Percentiles rank a stretch among this genome's conserved stretches.
These are phyloP conservation scores for Drosophila orosa DNA, from an alignment of 1,140 invertebrate species.

Conservation along the genomic window DNA sequence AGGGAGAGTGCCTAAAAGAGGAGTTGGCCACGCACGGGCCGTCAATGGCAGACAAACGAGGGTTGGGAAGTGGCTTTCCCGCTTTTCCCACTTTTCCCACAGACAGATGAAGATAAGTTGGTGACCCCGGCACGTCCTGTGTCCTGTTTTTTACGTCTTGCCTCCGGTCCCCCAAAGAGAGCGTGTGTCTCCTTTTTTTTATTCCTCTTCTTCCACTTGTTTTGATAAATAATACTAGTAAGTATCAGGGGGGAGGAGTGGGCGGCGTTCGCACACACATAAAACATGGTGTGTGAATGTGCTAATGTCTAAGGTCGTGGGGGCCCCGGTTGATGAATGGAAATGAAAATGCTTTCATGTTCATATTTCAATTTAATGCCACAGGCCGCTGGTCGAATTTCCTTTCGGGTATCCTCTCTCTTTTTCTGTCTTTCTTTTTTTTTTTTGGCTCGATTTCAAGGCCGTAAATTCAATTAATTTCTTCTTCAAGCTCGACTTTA, in stretches of 20 bases:
- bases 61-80: conserved; percentile 9
- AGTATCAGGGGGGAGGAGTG: background rate
- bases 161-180: background rate
- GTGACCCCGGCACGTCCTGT: conserved; percentile 65
- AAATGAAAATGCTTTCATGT: conserved; percentile 75
- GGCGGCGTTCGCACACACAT: background rate
- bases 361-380: conserved; percentile 78
- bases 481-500: conserved; percentile 21
- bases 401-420: conserved; percentile 14
- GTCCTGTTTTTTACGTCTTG: conserved; percentile 58
- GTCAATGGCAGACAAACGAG: conserved; percentile 68
- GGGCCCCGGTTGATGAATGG: conserved; percentile 62
- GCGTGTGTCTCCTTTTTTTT: background rate
- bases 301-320: conserved; percentile 74
- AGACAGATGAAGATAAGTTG: conserved; percentile 72
- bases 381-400: conserved; percentile 35
- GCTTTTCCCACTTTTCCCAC: conserved; percentile 2
- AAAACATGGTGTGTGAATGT: conserved; percentile 64
- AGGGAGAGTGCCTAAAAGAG: conserved; percentile 14
- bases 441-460: conserved; percentile 44
- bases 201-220: conserved; percentile 15
- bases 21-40: conserved; percentile 47
- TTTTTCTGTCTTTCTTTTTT: background rate
- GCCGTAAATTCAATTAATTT: conserved; percentile 68
- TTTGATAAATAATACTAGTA: conserved; percentile 59